These are phyloP conservation scores for Centropus unirufus DNA, from an alignment of 2,113 vertebrate species.

Conservation along the genomic window DNA sequence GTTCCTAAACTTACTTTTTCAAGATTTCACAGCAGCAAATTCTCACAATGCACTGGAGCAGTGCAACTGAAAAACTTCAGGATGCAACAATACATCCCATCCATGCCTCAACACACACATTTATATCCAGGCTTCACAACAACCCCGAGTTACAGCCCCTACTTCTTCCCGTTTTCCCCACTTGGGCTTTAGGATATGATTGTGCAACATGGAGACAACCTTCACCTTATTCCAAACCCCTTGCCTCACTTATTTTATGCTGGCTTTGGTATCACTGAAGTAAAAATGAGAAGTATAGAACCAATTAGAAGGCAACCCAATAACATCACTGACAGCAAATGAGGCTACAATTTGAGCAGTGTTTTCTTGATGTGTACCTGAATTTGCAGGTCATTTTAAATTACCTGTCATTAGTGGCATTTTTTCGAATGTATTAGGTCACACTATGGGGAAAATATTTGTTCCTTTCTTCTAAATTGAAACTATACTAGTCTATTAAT, in stretches of 20 bases:
- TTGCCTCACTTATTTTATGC: not conserved
- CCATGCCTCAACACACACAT: accelerated
- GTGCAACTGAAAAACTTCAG: not conserved
- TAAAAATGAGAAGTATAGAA: not conserved
- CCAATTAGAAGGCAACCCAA: not conserved
- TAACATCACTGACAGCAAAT: not conserved
- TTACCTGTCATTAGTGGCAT: not conserved
- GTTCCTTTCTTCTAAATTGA: not conserved
- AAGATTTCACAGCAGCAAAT: not conserved
- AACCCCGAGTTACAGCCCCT: not conserved
- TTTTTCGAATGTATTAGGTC: not conserved
- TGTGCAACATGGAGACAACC: not conserved
- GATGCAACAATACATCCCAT: not conserved
- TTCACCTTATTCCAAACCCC: not conserved
- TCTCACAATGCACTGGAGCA: not conserved
- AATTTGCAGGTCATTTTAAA: not conserved
- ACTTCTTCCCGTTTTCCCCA: not conserved
- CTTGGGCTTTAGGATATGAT: not conserved
- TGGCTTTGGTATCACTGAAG: not conserved
- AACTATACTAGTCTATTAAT: not conserved
- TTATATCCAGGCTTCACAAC: not conserved
- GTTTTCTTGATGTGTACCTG: not conserved
- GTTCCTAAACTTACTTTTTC: not conserved
- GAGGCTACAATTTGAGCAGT: not conserved
- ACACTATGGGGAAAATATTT: not conserved